These are phyloP conservation scores for Cephus nigrinus DNA, from an alignment of 2,888 invertebrate species.

Conservation along the genomic window DNA sequence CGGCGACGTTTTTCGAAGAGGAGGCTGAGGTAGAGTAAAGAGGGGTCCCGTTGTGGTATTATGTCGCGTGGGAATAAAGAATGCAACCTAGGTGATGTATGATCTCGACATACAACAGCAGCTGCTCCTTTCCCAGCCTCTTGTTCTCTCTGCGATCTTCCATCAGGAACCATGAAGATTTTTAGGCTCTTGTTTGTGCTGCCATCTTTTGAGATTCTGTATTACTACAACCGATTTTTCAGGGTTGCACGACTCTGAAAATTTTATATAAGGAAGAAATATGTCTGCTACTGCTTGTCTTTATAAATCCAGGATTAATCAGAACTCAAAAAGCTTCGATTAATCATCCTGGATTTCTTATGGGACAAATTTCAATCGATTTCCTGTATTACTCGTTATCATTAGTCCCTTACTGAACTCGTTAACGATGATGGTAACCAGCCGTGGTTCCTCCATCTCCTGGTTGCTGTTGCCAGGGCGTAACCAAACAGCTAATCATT, in stretches of 20 bases:
- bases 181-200: slow-evolving; percentile 44
- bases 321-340: neutral
- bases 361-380: neutral
- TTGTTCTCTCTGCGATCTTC: slow-evolving; percentile 7
- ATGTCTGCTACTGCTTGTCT: neutral
- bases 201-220: slow-evolving; percentile 33
- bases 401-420: neutral
- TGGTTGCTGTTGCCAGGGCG: slow-evolving; percentile 44
- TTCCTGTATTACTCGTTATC: neutral
- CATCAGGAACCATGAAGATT: slow-evolving; percentile 11
- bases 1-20: neutral
- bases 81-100: slow-evolving; percentile 27
- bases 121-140: slow-evolving; percentile 16
- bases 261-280: neutral
- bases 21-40: neutral
- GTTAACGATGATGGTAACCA: slow-evolving; percentile 30
- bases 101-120: slow-evolving; percentile 18
- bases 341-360: neutral
- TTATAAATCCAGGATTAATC: neutral
- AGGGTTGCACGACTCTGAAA: neutral
- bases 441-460: slow-evolving; percentile 20
- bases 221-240: neutral
- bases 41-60: slow-evolving; percentile 28
- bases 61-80: slow-evolving; percentile 38
- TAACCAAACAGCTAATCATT: slow-evolving; percentile 54